Evolutionary conservation across 2,888 invertebrate species (phyloP), one percentile per base, ranked within the genome.

Genomic region (Scaptomyza tumidula): DNA sequence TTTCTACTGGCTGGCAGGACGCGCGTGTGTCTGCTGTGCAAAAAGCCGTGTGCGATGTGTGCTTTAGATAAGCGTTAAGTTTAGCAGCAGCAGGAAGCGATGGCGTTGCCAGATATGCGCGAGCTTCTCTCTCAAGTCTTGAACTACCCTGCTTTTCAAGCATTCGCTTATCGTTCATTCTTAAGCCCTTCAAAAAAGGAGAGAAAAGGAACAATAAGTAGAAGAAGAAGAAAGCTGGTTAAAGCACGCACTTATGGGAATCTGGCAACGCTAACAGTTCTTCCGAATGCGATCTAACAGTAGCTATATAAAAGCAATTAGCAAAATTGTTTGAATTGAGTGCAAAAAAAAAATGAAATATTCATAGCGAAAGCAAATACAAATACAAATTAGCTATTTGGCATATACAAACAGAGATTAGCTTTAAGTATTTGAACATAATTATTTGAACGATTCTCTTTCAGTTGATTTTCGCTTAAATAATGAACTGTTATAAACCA

Each of bases 21-120:
- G 43, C 27, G 55, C 13, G 69, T 46, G 60, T 69, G 41, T 48
- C 52, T 69, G 45, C 50, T 55, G 52, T 37, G 10, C 3, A 7
- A 65, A 43, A 52, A 50, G 71, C 66, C 55, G 62, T 68, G 63
- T 52, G 71, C 68, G 77, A 78, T 78, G 64, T 76, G 60, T 78
- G 77, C 76, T 65, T 76, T 45, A 79, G 77, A 78, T 78, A 76
- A 60, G 11, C 13, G 35, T 43, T 44, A n/a, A 10, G 50, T 35
- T 44, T 60, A 65, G 76, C 68, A 71, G 71, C 71, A 31, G 6
- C 0, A 13, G 77, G 68, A 79, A 79, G 27, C 59, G 77, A 78
- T 78, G 79, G 80, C 77, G 80, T 79, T 76, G 80, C 77, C 75
- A 75, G 75, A 76, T 76, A 76, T 1, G 50, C 56, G 46, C 44